Evolutionary conservation across 53 echinoderm and acorn worm species (phyloP).

Genomic region (Patiria pectinifera): DNA sequence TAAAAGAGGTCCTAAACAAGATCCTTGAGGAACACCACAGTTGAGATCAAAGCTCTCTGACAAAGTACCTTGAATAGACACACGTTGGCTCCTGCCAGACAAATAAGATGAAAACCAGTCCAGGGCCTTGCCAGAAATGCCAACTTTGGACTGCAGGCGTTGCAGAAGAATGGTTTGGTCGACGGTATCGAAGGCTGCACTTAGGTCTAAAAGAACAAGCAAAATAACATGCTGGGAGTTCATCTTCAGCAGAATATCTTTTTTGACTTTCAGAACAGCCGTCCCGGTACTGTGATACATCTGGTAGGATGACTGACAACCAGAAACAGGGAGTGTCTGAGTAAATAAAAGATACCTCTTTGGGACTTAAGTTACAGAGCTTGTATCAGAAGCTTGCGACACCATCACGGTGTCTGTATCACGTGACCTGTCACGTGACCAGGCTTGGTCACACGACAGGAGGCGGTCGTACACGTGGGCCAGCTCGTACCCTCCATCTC

Average conservation of each 20-base stretch:
- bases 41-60: constrained; percentile 5
- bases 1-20: background rate
- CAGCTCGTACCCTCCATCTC: no score
- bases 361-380: no score
- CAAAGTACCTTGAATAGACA: background rate
- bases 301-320: constrained; percentile 11
- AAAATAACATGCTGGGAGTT: no score
- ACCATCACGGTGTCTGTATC: no score
- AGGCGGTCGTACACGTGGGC: no score
- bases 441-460: no score
- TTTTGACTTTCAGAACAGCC: constrained; percentile 41
- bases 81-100: constrained; percentile 16
- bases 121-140: constrained; percentile 14
- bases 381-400: no score
- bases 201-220: no score
- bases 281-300: constrained; percentile 27
- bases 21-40: constrained; percentile 28
- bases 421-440: no score
- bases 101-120: constrained; percentile 29
- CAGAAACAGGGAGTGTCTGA: background rate
- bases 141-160: constrained; percentile 10
- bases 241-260: background rate
- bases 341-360: no score
- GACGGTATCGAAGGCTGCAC: background rate
- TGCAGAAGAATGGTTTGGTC: constrained; percentile 4